These are phyloP conservation scores for Brachyalestes nurse DNA, from an alignment of 2,797 vertebrate genomes.

Conservation along the genomic window DNA sequence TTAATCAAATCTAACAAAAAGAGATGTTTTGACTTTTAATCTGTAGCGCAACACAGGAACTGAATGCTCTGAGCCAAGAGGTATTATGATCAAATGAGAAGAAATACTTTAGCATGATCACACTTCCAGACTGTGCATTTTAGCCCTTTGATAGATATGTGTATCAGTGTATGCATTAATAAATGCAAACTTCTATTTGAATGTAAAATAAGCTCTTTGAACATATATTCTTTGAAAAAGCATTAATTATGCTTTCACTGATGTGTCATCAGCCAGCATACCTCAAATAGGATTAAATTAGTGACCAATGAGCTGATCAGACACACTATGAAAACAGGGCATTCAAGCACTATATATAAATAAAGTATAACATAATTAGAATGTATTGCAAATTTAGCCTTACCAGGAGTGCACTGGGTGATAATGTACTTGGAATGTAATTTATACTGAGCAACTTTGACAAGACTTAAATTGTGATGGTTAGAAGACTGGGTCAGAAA, in stretches of 20 bases:
- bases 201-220: conserved; percentile 34
- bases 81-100: conserved; percentile 23
- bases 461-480: no score
- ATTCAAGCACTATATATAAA: no score
- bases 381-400: no score
- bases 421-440: no score
- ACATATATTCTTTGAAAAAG: conserved; percentile 22
- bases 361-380: no score
- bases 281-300: conserved; percentile 21
- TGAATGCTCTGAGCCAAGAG: conserved; percentile 23
- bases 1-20: conserved; percentile 31
- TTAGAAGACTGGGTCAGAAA: no score
- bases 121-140: conserved; percentile 8
- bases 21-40: conserved; percentile 33
- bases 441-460: no score
- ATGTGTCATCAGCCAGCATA: conserved; percentile 16
- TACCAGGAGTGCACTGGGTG: no score
- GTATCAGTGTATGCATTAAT: conserved; percentile 25
- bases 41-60: conserved; percentile 16
- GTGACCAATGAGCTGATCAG: conserved; percentile 4
- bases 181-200: conserved; percentile 21
- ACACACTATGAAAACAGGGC: neutral
- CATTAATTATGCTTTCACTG: conserved; percentile 6
- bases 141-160: conserved; percentile 37
- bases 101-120: conserved; percentile 38